A percentile compares a stretch with the other conserved stretches of the same genome.
Evolutionary conservation across 2,113 vertebrate species (phyloP).

Genomic region (Grammomys dolichurus): DNA sequence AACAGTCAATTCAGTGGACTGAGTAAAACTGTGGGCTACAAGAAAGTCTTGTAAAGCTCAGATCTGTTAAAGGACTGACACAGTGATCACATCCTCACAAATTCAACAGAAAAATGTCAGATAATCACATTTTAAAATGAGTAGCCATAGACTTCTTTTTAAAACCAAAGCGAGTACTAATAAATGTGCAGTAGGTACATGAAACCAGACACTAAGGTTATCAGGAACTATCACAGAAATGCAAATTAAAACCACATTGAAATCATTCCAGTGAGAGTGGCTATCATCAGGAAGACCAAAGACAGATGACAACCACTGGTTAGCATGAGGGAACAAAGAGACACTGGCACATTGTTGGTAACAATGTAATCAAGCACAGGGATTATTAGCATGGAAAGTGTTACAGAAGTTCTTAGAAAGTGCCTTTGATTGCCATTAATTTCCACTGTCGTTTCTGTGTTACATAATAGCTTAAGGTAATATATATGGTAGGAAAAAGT

Average conservation of each 20-base stretch:
- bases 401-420: background rate
- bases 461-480: conserved; percentile 5
- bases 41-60: background rate
- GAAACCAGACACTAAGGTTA: background rate
- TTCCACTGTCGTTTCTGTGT: background rate
- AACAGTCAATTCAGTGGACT: background rate
- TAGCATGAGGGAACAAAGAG: background rate
- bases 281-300: background rate
- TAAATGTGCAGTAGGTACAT: background rate
- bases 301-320: background rate
- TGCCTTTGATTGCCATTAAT: conserved; percentile 16
- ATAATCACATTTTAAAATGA: background rate
- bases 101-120: background rate
- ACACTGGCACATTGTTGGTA: background rate
- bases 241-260: background rate
- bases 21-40: background rate
- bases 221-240: background rate
- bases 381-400: background rate
- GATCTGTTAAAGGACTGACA: background rate
- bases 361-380: background rate
- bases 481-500: background rate
- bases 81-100: background rate
- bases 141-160: background rate
- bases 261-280: background rate
- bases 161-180: background rate